Evolutionary conservation across 1,140 invertebrate genomes (phyloP), one percentile per base, ranked within the genome.

Genomic region (Manduca sexta): DNA sequence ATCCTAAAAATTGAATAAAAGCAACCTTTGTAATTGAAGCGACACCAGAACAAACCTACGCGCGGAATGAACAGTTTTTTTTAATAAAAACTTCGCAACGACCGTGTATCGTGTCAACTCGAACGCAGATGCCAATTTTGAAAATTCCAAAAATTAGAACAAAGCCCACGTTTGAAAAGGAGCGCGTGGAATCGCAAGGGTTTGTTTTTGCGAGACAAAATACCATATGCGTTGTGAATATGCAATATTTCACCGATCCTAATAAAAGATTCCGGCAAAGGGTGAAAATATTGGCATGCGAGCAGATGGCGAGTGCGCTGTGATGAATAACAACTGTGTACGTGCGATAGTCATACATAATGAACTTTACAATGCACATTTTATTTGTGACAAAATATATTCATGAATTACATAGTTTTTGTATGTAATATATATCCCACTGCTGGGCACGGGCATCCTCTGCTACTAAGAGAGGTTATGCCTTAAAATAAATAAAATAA

Each of bases 201-300:
- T 68, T 63, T 69, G 59, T 74, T 67, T 69, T 69, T 59, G 38
- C 49, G 49, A 26, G 45, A 59, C 56, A 52, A 65, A 68, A 68
- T 60, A 51, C 59, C 72, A 68, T 60, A 56, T 70, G 69, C 45
- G 52, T 58, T 63, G 50, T 60, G 68, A 69, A 74, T 79, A 74
- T 74, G 65, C 71, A 71, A 76, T 76, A 71, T 76, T 69, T 74
- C 63, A 72, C 38, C 44, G 30, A 52, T 62, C 60, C 71, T 77
- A 69, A 75, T 74, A 74, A 76, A 73, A 63, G 58, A 64, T 64
- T 64, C 57, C 40, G 33, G 40, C 40, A 60, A 62, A 54, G 33
- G 48, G 50, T 43, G 42, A 49, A 55, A 63, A 61, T 67, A 64
- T 62, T 39, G 60, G 21, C 33, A 62, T 48, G 33, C 43, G 56